Evolutionary conservation across 2,113 vertebrate genomes (phyloP), one percentile per base, ranked within the genome.

Genomic region (Brachypteracias leptosomus): DNA sequence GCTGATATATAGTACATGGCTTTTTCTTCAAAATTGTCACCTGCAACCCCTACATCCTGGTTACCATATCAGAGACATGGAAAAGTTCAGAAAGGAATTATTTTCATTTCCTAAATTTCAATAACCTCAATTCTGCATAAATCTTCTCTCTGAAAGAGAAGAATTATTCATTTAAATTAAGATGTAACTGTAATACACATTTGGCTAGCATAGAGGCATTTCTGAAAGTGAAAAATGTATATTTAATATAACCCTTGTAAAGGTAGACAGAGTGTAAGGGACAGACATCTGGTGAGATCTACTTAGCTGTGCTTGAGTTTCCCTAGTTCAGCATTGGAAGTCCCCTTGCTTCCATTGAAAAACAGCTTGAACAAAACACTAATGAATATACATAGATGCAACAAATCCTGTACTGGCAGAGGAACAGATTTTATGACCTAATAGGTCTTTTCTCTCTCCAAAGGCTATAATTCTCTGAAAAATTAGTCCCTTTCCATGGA

Each of bases 361-460:
- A 93, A 55, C 65, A 90, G 55, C 61, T 77, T 90, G 83, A 90
- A 90, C 88, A 95, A 96, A 96, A 65, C 88, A 78, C 95, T 95
- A 90, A 95, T 96, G 93, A 97, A 96, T 96, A 95, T 93, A 95
- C 85, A 97, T 91, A 84, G 79, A 92, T 2, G 35, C 35, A 95
- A 96, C 93, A 96, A 95, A 94, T 89, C 91, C 94, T 85, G 77
- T 62, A 35, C 81, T 97, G 95, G 93, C 95, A 96, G 74, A 93
- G 58, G 44, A 79, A 96, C 59, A 81, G 71, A 71, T 94, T 95
- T 94, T 90, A 94, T 96, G 95, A 97, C 93, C 95, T 96, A 96
- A 95, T 90, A 79, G 91, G 89, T 74, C 94, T 91, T 96, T 96
- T 93, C 33, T 88, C 16, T 74, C 63, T 94, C 90, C 75, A 93